phyloP scores from a whole-genome alignment of 2,797 vertebrate species.

The Holocentrus rufus region DNA sequence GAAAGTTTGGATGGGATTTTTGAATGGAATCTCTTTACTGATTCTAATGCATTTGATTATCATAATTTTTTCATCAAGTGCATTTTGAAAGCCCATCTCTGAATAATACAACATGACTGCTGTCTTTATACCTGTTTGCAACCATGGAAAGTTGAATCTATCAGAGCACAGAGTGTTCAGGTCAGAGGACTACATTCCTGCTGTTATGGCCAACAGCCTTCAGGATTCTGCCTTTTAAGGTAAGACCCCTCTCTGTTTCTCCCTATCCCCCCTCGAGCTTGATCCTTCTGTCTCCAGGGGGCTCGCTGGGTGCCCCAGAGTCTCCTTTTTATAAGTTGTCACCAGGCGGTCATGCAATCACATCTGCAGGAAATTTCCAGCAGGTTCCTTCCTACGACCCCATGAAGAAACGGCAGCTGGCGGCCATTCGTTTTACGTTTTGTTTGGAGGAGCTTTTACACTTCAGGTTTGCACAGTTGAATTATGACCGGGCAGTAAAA shows the following conservation, averaged over 20 bases:
- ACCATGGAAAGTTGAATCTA: conserved; percentile 20
- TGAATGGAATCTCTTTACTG: not conserved
- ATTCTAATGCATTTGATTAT: not conserved
- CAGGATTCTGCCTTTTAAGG: conserved; percentile 83
- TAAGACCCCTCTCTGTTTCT: conserved; percentile 70
- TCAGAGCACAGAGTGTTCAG: conserved; percentile 45
- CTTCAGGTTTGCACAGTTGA: conserved; percentile 65
- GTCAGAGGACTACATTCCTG: conserved; percentile 68
- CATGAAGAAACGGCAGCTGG: conserved; percentile 72
- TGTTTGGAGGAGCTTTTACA: conserved; percentile 76
- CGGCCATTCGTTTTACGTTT: conserved; percentile 66
- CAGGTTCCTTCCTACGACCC: conserved; percentile 56
- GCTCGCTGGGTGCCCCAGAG: conserved; percentile 57
- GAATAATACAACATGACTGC: not conserved
- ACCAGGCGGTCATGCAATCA: conserved; percentile 72
- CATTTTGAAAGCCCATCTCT: not conserved
- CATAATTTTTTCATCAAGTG: conserved; percentile 18
- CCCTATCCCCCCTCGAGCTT: conserved; percentile 47
- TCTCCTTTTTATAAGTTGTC: conserved; percentile 75
- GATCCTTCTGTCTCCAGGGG: conserved; percentile 56
- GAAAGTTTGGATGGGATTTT: too few relatives aligned
- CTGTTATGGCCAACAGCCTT: conserved; percentile 46
- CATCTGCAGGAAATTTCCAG: conserved; percentile 73
- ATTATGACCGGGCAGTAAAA: conserved; percentile 58
- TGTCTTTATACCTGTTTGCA: conserved; percentile 30